phyloP scores from a whole-genome alignment of 1,140 invertebrate genomes.

The Hormaphis cornu region DNA sequence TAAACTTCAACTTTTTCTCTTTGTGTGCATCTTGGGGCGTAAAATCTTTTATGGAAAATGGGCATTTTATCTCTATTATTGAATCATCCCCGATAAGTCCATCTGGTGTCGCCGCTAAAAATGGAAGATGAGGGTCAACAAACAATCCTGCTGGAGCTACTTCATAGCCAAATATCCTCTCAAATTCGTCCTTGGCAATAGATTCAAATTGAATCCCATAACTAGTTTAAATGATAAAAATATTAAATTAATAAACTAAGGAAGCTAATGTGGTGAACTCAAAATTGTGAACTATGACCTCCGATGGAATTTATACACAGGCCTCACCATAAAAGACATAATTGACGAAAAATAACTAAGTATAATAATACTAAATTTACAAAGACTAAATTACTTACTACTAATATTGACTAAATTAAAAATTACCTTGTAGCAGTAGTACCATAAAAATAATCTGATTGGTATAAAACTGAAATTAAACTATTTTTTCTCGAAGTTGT shows the following conservation, averaged over 20 bases:
- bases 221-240: no score
- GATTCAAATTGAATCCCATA: background rate
- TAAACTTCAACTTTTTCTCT: background rate
- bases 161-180: background rate
- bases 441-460: background rate
- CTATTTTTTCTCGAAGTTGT: background rate
- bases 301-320: no score
- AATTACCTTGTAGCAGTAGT: background rate
- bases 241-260: no score
- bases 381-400: background rate
- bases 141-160: background rate
- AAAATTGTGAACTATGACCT: no score
- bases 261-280: no score
- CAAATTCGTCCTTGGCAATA: background rate
- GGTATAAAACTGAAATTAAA: background rate
- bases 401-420: no score
- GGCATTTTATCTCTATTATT: background rate
- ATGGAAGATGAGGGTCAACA: background rate
- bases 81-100: background rate
- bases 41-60: background rate
- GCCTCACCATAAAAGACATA: no score
- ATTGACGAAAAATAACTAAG: background rate
- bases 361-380: background rate
- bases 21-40: background rate
- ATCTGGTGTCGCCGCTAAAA: background rate